phyloP scores from a whole-genome alignment of 2,888 invertebrate genomes.

The Phyto melanocephala region DNA sequence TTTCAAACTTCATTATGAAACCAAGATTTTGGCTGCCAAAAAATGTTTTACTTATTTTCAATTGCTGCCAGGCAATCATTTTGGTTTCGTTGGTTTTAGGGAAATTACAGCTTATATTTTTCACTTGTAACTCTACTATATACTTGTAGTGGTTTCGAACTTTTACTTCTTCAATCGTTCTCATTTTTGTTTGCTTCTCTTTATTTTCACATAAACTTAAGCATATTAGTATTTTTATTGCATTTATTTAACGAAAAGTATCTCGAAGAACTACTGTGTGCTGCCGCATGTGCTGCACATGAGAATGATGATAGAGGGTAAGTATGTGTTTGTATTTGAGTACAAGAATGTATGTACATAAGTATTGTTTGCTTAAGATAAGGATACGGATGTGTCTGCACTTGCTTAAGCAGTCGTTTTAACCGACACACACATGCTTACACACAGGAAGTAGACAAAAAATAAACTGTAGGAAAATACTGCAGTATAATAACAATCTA shows the following conservation, averaged over 20 bases:
- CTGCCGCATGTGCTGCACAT: not conserved
- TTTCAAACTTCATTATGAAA: slow-evolving; percentile 22
- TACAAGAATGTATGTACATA: no score
- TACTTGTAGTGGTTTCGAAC: not conserved
- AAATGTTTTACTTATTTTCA: not conserved
- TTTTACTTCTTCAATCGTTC: slow-evolving; percentile 9
- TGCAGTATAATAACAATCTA: slow-evolving; percentile 52
- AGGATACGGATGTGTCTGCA: slow-evolving; percentile 55
- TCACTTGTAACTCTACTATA: slow-evolving; percentile 41
- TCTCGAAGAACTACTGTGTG: not conserved
- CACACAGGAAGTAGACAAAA: slow-evolving; percentile 27
- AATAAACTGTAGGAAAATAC: slow-evolving; percentile 27
- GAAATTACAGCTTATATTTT: slow-evolving; percentile 11
- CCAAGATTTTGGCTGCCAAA: not conserved
- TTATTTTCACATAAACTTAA: slow-evolving; percentile 27
- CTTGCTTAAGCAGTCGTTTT: slow-evolving; percentile 53
- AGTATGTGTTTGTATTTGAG: no score
- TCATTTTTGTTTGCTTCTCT: not conserved
- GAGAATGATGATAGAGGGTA: no score
- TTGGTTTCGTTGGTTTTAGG: not conserved
- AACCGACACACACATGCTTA: not conserved
- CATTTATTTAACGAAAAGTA: slow-evolving; percentile 41
- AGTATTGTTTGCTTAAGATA: slow-evolving; percentile 25
- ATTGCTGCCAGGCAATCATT: slow-evolving; percentile 29
- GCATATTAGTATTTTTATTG: slow-evolving; percentile 42